Evolutionary conservation across 2,113 vertebrate species (phyloP).

Genomic region (Pterocles gutturalis): DNA sequence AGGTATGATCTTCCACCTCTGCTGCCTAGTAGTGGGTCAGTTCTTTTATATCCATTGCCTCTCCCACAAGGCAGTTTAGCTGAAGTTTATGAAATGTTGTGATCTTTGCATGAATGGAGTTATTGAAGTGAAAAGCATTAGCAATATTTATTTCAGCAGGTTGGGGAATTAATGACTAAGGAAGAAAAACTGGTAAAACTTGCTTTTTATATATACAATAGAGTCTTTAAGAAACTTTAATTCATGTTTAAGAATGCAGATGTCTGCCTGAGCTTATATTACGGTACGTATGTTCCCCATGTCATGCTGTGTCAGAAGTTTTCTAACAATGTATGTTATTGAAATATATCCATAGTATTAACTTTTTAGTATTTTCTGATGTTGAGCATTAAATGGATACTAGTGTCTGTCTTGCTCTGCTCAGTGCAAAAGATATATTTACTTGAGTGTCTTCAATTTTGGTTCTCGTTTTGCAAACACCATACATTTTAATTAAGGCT

Average conservation of each 20-base stretch:
- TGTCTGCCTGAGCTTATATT: neutral
- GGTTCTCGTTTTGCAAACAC: constrained; percentile 13
- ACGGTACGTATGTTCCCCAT: rapidly evolving
- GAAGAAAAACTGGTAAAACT: constrained; percentile 41
- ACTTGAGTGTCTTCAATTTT: constrained; percentile 28
- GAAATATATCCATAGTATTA: neutral
- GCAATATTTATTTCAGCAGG: constrained; percentile 35
- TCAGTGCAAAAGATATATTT: constrained; percentile 15
- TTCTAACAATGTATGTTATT: neutral
- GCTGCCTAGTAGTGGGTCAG: neutral
- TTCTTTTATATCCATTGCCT: neutral
- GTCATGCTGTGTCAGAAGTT: neutral
- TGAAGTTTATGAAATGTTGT: constrained; percentile 23
- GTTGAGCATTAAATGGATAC: neutral
- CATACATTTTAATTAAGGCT: constrained; percentile 57
- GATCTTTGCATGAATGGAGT: constrained; percentile 24
- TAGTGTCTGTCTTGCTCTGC: neutral
- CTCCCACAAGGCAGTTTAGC: constrained; percentile 16
- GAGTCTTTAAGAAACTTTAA: neutral
- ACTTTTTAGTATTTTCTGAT: neutral
- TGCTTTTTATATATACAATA: neutral
- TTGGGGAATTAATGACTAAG: neutral
- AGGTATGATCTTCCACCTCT: neutral
- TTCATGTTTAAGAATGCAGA: neutral
- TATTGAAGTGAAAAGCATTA: constrained; percentile 37